phyloP scores from a whole-genome alignment of 2,113 vertebrate genomes.

The Dryoscopus gambensis region DNA sequence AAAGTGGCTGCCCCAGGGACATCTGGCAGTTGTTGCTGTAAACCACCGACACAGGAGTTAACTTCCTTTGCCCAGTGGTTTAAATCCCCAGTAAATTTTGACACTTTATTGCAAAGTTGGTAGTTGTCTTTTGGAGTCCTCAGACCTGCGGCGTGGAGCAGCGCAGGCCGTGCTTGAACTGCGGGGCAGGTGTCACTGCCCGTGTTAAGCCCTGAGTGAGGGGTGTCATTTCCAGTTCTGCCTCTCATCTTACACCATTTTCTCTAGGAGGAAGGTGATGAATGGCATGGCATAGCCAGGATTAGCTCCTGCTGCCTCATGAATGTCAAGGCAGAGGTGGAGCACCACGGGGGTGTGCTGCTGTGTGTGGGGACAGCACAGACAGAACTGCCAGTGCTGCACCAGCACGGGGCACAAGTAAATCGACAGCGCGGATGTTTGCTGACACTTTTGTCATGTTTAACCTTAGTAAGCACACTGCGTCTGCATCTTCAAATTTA shows the following conservation, averaged over 20 bases:
- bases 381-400: not conserved
- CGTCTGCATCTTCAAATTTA: not conserved
- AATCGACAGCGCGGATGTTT: not conserved
- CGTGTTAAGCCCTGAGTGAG: accelerated
- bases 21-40: not conserved
- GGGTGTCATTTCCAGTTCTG: not conserved
- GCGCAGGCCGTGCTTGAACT: accelerated
- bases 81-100: not conserved
- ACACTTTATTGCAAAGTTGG: not conserved
- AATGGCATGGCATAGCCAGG: not conserved
- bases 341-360: not conserved
- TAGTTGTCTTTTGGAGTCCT: not conserved
- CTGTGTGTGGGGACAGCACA: not conserved
- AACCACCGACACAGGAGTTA: not conserved
- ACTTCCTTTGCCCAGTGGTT: not conserved
- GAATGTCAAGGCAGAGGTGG: not conserved
- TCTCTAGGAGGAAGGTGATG: not conserved
- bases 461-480: not conserved
- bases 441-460: not conserved
- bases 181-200: accelerated
- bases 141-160: not conserved
- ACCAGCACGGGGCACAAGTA: accelerated
- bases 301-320: not conserved
- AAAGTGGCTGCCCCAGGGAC: not conserved
- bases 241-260: not conserved